Percentiles rank a stretch among this genome's conserved stretches.
Evolutionary conservation across 2,888 invertebrate genomes (phyloP).

Genomic region (Chrysomela aeneicollis): DNA sequence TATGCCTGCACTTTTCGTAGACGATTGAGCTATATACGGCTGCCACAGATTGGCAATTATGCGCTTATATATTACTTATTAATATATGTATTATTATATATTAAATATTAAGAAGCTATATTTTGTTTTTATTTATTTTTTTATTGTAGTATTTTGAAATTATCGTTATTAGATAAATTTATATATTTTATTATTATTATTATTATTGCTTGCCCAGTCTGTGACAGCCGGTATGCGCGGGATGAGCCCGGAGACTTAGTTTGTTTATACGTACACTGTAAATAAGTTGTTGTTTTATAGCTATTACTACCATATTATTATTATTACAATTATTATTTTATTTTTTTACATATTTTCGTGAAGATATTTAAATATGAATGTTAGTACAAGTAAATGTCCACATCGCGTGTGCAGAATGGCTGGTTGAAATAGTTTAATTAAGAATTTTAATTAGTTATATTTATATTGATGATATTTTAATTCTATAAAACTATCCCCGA

Average conservation of each 20-base stretch:
- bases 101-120: constrained; percentile 56
- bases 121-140: constrained; percentile 63
- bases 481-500: constrained; percentile 57
- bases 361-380: constrained; percentile 64
- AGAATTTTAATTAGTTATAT: constrained; percentile 61
- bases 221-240: constrained; percentile 48
- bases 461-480: constrained; percentile 62
- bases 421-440: constrained; percentile 61
- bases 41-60: constrained; percentile 47
- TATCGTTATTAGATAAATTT: constrained; percentile 61
- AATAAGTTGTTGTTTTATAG: constrained; percentile 64
- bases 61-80: constrained; percentile 56
- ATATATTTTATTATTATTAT: constrained; percentile 59
- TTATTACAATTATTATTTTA: constrained; percentile 63
- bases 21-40: constrained; percentile 48
- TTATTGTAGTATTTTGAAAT: constrained; percentile 60
- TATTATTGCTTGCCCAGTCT: constrained; percentile 50
- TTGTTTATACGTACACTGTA: constrained; percentile 61
- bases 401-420: constrained; percentile 60
- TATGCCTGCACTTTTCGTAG: constrained; percentile 49
- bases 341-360: constrained; percentile 65
- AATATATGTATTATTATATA: constrained; percentile 54
- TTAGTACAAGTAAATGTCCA: constrained; percentile 62
- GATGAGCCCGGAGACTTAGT: constrained; percentile 53
- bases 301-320: constrained; percentile 62